Conservation (phyloP, 2,888 invertebrate species). For the Pyralis farinalis region DNA sequence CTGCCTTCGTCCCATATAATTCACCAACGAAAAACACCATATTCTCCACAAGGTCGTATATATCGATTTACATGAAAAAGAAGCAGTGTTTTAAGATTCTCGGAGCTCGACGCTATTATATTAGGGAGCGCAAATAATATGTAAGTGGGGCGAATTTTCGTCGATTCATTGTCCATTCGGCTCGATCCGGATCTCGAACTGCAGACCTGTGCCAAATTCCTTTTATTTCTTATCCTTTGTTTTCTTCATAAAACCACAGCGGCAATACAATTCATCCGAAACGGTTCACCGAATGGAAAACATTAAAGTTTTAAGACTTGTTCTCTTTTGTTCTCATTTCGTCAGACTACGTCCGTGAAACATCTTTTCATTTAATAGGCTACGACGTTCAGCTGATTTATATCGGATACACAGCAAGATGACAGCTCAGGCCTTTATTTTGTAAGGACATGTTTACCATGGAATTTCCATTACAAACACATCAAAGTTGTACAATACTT, state of each 20-base stretch:
- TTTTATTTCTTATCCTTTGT: conserved; percentile 35
- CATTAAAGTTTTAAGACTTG: conserved; percentile 15
- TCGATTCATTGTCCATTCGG: conserved; percentile 58
- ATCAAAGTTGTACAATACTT: too few relatives aligned
- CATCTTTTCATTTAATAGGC: not conserved
- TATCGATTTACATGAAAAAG: conserved; percentile 23
- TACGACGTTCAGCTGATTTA: not conserved
- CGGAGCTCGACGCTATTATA: conserved; percentile 17
- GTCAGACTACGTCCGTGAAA: conserved; percentile 5
- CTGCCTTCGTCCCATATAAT: conserved; percentile 30
- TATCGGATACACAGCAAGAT: not conserved
- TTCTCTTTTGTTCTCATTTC: conserved; percentile 11
- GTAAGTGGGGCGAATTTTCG: conserved; percentile 56
- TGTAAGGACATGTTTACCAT: too few relatives aligned
- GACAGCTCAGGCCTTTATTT: too few relatives aligned
- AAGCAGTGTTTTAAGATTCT: conserved; percentile 18
- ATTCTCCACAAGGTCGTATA: conserved; percentile 23
- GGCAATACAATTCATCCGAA: conserved; percentile 14
- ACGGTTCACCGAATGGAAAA: conserved; percentile 12
- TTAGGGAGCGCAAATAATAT: conserved; percentile 40
- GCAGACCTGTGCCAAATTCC: conserved; percentile 52
- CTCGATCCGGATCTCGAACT: conserved; percentile 37
- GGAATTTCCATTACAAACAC: too few relatives aligned
- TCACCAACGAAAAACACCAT: conserved; percentile 26
- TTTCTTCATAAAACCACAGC: conserved; percentile 26